Base-by-base conservation (phyloP, 1,140 invertebrate species). In the Forficula auricularia region DNA sequence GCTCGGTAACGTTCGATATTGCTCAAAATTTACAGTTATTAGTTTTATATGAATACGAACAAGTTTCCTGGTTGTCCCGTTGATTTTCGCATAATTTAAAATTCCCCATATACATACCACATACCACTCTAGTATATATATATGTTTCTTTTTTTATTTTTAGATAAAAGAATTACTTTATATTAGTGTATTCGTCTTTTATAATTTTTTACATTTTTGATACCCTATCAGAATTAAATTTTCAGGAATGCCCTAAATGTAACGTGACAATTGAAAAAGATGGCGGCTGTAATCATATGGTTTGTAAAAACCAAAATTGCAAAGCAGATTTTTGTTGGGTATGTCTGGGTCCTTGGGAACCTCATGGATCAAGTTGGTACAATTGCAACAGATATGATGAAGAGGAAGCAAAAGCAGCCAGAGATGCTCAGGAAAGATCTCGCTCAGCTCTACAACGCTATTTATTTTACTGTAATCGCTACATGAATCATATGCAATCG, bases 261-360 rank as follows among this genome's bases (percentile, higher is more conserved):
- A 91, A 92, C 61, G 91, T 94, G 2, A 97, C 91, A 0, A 98
- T 98, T 54, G 89, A 94, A 61, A 94, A 94, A 63, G 91, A 98
- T 66, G 94, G 94, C 35, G 94, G 94, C 20, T 98, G 95, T 65
- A 98, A 98, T 66, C 95, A 98, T 62, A 98, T 98, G 92, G 82
- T 95, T 6, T 98, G 95, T 64, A 96, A 96, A 66, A 98, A 97
- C 67, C 87, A 92, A 63, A 90, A 89, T 60, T 98, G 95, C 59
- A 92, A 91, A 62, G 78, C 87, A 13, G 92, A 98, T 59, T 98
- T 98, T 60, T 98, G 95, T 66, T 98, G 95, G 95, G 90, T 98
- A 0, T 98, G 95, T 61, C 72, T 98, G 30, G 94, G 92, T 19
- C 88, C 90, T 2, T 98, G 95, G 95, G 89, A 96, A 60, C 92